phyloP scores from a whole-genome alignment of 2,113 vertebrate genomes.

The Phocoena phocoena region DNA sequence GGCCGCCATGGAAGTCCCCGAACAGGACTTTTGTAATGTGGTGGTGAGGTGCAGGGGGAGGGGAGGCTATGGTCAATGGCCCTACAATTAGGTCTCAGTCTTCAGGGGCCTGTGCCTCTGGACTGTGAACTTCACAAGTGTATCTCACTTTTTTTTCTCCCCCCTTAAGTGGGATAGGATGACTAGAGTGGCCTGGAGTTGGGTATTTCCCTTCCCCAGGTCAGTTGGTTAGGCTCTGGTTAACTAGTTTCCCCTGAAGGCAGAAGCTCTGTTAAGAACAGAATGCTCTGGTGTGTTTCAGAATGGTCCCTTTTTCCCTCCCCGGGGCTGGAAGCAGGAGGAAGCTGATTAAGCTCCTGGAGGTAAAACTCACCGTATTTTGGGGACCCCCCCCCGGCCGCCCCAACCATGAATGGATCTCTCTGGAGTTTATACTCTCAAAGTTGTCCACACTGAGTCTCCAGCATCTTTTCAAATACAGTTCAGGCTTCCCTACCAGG shows the following conservation, averaged over 20 bases:
- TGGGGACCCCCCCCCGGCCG: too few relatives aligned
- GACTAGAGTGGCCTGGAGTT: neutral
- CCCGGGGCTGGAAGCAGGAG: neutral
- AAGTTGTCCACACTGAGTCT: neutral
- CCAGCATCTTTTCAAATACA: neutral
- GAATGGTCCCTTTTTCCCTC: neutral
- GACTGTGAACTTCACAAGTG: fast-evolving
- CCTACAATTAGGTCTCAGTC: neutral
- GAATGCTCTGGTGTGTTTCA: neutral
- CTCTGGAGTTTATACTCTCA: neutral
- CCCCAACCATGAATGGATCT: neutral
- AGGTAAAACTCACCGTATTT: neutral
- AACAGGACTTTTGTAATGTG: neutral
- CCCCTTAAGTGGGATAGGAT: neutral
- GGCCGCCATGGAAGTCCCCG: neutral
- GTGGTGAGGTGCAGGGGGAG: fast-evolving
- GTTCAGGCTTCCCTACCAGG: neutral
- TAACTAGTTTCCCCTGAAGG: neutral
- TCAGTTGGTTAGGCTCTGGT: neutral
- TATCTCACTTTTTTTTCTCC: neutral
- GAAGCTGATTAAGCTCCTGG: neutral
- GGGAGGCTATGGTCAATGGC: neutral
- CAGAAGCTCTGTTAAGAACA: neutral
- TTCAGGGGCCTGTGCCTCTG: neutral
- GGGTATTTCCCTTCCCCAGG: neutral